phyloP scores from a whole-genome alignment of 2,113 vertebrate species.

The Hepsetus odoe region DNA sequence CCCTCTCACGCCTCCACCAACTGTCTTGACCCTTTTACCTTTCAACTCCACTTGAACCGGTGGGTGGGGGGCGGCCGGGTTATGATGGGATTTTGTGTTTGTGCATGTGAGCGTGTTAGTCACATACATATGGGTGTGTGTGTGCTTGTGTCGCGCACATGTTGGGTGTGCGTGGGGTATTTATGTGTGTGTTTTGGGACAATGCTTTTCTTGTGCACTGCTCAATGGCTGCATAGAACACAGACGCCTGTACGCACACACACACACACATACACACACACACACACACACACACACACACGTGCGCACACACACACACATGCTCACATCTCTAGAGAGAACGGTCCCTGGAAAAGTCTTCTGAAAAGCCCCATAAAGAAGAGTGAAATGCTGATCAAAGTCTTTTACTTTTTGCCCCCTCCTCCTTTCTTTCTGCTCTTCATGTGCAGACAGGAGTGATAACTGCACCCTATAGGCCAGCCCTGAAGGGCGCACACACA shows the following conservation, averaged over 20 bases:
- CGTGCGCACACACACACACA: conserved; percentile 20
- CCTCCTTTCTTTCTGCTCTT: conserved; percentile 15
- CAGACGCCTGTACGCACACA: no score
- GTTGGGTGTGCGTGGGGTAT: conserved; percentile 64
- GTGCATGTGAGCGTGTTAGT: conserved; percentile 65
- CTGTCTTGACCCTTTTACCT: conserved; percentile 86
- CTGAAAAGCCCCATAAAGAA: conserved; percentile 47
- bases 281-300: conserved; percentile 30
- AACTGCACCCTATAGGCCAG: conserved; percentile 37
- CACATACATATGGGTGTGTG: conserved; percentile 4
- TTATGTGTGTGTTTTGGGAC: conserved; percentile 22
- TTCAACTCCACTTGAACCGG: conserved; percentile 88
- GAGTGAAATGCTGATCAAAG: conserved; percentile 41
- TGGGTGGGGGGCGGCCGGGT: neutral
- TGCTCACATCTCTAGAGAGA: neutral
- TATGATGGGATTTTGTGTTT: conserved; percentile 37
- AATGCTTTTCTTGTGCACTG: conserved; percentile 18
- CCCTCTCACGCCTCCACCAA: conserved; percentile 68
- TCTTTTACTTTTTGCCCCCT: neutral
- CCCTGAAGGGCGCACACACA: conserved; percentile 22
- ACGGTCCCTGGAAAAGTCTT: conserved; percentile 45
- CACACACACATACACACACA: conserved; percentile 67
- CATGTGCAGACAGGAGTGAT: conserved; percentile 37
- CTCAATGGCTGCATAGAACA: neutral
- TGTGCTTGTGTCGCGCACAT: neutral